Conservation (phyloP, 2,113 vertebrate genomes). For the Antidorcas marsupialis region DNA sequence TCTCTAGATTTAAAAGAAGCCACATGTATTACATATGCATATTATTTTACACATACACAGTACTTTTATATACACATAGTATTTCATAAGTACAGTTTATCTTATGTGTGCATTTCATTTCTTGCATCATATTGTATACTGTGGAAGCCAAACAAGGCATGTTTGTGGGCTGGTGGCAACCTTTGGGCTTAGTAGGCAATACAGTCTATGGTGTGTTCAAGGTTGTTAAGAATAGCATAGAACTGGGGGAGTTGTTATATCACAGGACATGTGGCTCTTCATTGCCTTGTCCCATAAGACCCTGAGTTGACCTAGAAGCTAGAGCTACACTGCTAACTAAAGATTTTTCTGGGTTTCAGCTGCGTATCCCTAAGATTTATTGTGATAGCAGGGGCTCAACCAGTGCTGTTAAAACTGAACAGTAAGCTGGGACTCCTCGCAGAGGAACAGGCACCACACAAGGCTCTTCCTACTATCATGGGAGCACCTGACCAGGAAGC, state of each 20-base stretch:
- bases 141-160: neutral
- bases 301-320: neutral
- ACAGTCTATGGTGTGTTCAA: neutral
- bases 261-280: neutral
- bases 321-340: neutral
- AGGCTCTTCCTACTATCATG: neutral
- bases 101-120: neutral
- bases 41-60: neutral
- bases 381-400: neutral
- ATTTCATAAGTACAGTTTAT: neutral
- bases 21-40: neutral
- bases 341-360: neutral
- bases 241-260: neutral
- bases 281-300: neutral
- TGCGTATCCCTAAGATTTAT: neutral
- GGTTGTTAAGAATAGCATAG: neutral
- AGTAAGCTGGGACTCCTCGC: neutral
- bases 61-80: neutral
- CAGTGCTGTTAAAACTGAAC: neutral
- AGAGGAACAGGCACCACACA: fast-evolving
- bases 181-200: neutral
- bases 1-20: neutral
- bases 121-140: neutral
- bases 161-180: no score
- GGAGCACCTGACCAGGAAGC: neutral